Evolutionary conservation across 2,888 invertebrate species (phyloP).

Genomic region (Corythucha ciliata): DNA sequence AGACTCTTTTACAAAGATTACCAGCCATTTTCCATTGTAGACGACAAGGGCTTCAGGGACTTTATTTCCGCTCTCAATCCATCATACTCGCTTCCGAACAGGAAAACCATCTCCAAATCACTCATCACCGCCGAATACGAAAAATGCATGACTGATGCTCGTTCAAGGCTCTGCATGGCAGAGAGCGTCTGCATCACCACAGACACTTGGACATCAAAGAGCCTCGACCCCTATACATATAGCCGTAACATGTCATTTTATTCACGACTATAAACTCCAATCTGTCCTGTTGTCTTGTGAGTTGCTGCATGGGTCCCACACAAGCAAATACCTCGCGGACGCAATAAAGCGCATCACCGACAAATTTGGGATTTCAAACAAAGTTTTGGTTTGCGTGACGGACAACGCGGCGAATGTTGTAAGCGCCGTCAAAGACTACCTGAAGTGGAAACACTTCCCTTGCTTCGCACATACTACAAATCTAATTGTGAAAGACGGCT

Average conservation of each 20-base stretch:
- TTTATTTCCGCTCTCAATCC: conserved; percentile 14
- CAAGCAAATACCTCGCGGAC: conserved; percentile 24
- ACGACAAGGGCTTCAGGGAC: conserved; percentile 15
- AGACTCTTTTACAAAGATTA: conserved; percentile 14
- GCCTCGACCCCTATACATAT: conserved; percentile 37
- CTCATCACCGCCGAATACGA: conserved; percentile 21
- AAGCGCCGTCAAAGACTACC: conserved; percentile 32
- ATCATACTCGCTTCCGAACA: conserved; percentile 20
- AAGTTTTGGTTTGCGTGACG: conserved; percentile 33
- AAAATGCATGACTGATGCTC: neutral
- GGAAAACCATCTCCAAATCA: conserved; percentile 21
- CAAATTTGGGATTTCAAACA: conserved; percentile 29
- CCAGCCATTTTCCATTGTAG: conserved; percentile 19
- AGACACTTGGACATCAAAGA: conserved; percentile 38
- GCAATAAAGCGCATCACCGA: conserved; percentile 7
- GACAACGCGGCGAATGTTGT: conserved; percentile 35
- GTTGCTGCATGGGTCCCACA: conserved; percentile 31
- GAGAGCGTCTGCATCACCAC: conserved; percentile 33
- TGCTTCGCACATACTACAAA: conserved; percentile 38
- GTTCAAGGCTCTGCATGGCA: neutral
- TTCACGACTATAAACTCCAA: conserved; percentile 29
- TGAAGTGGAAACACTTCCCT: conserved; percentile 33
- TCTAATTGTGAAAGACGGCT: conserved; percentile 34
- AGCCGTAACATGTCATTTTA: conserved; percentile 37
- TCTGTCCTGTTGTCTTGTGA: conserved; percentile 33